These are phyloP conservation scores for Aspidiotus rigidus DNA, from an alignment of 2,888 invertebrate species.

Conservation along the genomic window DNA sequence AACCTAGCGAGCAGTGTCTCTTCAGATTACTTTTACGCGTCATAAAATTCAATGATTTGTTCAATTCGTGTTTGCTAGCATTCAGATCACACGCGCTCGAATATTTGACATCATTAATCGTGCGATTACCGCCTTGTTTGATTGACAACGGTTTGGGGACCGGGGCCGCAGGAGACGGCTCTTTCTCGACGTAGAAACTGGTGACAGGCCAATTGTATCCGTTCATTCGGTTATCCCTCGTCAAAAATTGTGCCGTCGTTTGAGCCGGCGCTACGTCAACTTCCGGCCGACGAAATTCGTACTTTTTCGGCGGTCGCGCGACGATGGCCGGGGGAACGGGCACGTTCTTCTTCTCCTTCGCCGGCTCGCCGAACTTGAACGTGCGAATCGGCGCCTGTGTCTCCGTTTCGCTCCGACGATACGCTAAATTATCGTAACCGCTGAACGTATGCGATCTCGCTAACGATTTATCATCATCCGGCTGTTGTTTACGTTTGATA, in stretches of 20 bases:
- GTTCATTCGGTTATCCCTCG: constrained; percentile 32
- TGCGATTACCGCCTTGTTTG: neutral
- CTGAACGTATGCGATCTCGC: constrained; percentile 19
- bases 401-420: constrained; percentile 22
- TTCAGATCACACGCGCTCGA: constrained; percentile 20
- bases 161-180: neutral
- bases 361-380: neutral
- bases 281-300: constrained; percentile 13
- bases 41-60: neutral
- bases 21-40: constrained; percentile 22
- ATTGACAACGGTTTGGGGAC: too few relatives aligned
- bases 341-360: neutral
- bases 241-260: neutral
- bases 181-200: constrained; percentile 32
- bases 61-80: neutral
- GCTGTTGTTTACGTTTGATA: constrained; percentile 11
- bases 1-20: constrained; percentile 30
- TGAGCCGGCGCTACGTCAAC: neutral
- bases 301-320: neutral
- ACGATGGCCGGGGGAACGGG: neutral
- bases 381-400: neutral
- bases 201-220: constrained; percentile 35
- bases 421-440: constrained; percentile 32
- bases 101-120: neutral
- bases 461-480: neutral